Evolutionary conservation across 37 sponge, comb jelly and placozoan genomes (phyloP).

Genomic region (Petrosia ficiformis): DNA sequence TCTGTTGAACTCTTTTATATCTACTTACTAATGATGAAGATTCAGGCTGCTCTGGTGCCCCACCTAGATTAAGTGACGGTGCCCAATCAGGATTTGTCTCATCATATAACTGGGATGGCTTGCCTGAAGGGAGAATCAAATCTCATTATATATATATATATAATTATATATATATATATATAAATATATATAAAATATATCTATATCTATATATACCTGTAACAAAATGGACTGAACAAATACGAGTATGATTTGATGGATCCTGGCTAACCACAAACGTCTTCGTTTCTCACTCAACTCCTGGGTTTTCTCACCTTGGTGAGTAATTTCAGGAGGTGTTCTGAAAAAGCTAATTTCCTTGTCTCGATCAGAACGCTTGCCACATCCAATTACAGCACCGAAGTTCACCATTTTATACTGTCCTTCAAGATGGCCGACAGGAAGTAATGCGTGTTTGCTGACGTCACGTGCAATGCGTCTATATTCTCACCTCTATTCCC

Average conservation of each 20-base stretch:
- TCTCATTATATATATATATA: not conserved
- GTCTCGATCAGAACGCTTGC: conserved; percentile 35
- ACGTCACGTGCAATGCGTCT: conserved; percentile 32
- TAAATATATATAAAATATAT: not conserved
- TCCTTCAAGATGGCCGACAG: conserved; percentile 30
- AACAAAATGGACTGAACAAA: conserved; percentile 53
- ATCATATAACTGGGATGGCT: conserved; percentile 34
- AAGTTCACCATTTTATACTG: conserved; percentile 18
- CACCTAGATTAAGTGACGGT: conserved; percentile 32
- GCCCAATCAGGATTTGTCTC: conserved; percentile 51
- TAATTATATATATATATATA: not conserved
- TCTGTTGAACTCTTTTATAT: conserved; percentile 11
- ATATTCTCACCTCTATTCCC: too few relatives aligned
- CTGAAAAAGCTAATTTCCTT: conserved; percentile 32
- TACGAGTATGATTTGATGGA: conserved; percentile 17
- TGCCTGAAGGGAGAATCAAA: conserved; percentile 5
- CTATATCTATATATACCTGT: not conserved
- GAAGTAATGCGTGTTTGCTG: conserved; percentile 9
- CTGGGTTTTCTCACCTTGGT: conserved; percentile 1
- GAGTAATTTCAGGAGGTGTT: conserved; percentile 19
- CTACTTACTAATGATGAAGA: not conserved
- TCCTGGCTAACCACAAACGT: conserved; percentile 22
- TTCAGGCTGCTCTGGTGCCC: not conserved
- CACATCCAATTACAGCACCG: conserved; percentile 55
- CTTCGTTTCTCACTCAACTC: conserved; percentile 30